Evolutionary conservation across 2,888 invertebrate genomes (phyloP).

Genomic region (Buathra laborator): DNA sequence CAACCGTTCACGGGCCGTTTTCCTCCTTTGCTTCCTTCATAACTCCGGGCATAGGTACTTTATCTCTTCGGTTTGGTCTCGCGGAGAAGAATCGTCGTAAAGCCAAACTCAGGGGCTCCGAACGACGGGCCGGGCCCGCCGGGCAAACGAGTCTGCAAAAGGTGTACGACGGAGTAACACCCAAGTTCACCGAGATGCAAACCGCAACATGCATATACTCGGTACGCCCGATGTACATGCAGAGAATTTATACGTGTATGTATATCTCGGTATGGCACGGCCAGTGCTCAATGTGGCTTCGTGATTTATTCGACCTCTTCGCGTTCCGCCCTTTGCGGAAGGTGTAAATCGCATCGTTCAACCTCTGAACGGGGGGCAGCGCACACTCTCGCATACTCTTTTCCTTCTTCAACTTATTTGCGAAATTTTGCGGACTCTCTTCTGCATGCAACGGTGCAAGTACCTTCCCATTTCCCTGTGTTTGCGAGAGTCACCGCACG

Average conservation of each 20-base stretch:
- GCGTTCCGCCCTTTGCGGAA: conserved; percentile 74
- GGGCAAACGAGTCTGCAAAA: conserved; percentile 17
- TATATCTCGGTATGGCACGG: conserved; percentile 28
- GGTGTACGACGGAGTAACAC: conserved; percentile 16
- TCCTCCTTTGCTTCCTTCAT: conserved; percentile 43
- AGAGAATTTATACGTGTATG: neutral
- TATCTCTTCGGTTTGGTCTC: conserved; percentile 54
- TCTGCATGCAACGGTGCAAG: neutral
- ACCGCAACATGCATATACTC: neutral
- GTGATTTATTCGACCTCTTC: conserved; percentile 75
- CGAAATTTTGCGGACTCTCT: conserved; percentile 16
- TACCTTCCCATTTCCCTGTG: conserved; percentile 36
- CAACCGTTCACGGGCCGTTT: conserved; percentile 10
- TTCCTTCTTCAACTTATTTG: conserved; percentile 20
- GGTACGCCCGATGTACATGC: neutral
- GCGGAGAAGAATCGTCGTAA: conserved; percentile 55
- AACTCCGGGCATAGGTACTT: conserved; percentile 52
- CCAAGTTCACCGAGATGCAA: neutral
- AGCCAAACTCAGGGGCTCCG: conserved; percentile 45
- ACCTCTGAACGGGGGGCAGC: conserved; percentile 49
- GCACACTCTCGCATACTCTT: conserved; percentile 34
- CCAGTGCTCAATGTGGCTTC: conserved; percentile 50
- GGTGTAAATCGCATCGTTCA: conserved; percentile 74
- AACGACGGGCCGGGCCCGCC: conserved; percentile 29
- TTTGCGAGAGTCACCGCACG: conserved; percentile 51